A percentile compares a stretch with the other conserved stretches of the same genome.
These are phyloP conservation scores for Xerus rutilus DNA, from an alignment of 2,797 vertebrate species.

Conservation along the genomic window DNA sequence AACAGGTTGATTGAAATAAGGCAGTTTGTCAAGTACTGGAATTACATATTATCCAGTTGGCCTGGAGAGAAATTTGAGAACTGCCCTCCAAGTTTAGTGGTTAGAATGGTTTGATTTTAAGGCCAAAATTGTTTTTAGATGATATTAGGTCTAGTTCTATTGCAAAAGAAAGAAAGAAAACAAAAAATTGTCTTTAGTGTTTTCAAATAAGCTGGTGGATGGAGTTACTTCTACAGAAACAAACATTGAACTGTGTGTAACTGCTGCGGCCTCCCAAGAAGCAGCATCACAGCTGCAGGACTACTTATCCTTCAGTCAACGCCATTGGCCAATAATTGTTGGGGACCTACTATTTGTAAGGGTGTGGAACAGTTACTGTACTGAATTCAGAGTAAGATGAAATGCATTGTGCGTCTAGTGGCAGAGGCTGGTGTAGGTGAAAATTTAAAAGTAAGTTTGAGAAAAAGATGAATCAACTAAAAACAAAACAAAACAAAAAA, in stretches of 20 bases:
- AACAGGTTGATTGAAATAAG: not conserved
- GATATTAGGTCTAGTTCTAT: not conserved
- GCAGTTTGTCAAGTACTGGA: not conserved
- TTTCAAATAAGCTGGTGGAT: not conserved
- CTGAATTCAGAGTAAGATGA: not conserved
- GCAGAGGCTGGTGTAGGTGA: not conserved
- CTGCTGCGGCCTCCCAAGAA: not conserved
- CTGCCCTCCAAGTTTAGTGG: not conserved
- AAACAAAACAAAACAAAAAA: not conserved
- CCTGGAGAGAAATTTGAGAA: not conserved
- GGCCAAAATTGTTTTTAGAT: constrained; percentile 16
- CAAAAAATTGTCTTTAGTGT: not conserved
- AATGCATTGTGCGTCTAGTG: not conserved
- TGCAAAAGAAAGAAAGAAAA: not conserved
- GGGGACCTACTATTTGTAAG: not conserved
- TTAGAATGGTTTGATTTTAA: constrained; percentile 5
- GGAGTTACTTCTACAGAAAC: not conserved
- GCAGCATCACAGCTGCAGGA: not conserved
- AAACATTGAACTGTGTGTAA: not conserved
- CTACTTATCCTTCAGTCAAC: not conserved
- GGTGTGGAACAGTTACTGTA: not conserved
- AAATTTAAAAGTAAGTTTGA: not conserved
- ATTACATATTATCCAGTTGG: not conserved
- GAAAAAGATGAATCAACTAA: not conserved
- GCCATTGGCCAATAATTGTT: not conserved